These are phyloP conservation scores for Meriones unguiculatus DNA, from an alignment of 2,113 vertebrate species.

Conservation along the genomic window DNA sequence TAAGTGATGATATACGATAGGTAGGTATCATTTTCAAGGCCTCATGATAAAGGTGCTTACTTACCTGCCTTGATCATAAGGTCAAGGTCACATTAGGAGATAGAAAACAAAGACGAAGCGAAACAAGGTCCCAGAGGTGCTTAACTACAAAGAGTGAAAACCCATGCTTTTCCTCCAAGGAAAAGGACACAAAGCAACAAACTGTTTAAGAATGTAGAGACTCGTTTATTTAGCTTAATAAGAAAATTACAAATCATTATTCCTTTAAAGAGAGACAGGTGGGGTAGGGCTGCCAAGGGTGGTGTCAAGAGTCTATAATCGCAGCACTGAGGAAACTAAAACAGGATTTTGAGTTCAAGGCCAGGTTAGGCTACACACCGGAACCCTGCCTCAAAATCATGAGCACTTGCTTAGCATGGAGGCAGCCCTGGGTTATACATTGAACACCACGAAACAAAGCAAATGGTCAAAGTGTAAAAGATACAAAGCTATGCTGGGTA, in stretches of 20 bases:
- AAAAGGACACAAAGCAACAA: conserved; percentile 46
- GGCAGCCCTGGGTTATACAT: background rate
- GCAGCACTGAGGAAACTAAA: background rate
- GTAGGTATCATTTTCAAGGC: background rate
- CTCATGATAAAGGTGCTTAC: background rate
- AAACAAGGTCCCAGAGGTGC: conserved; percentile 14
- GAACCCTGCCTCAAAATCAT: background rate
- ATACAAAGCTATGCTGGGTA: conserved; percentile 26
- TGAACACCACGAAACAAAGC: background rate
- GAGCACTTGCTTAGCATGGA: background rate
- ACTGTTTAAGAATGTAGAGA: conserved; percentile 47
- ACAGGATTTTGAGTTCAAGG: background rate
- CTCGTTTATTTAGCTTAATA: conserved; percentile 27
- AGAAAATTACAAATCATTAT: conserved; percentile 44
- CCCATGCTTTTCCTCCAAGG: background rate
- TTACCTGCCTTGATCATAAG: background rate
- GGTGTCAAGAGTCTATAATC: background rate
- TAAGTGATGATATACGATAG: background rate
- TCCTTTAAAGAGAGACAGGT: conserved; percentile 10
- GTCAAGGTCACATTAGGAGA: background rate
- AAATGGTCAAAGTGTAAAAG: conserved; percentile 1
- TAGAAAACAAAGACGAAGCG: background rate
- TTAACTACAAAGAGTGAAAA: conserved; percentile 49
- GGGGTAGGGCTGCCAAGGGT: too few species aligned
- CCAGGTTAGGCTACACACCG: background rate